Conservation (phyloP, 2,888 invertebrate species). For the Augochlorella aurata region DNA sequence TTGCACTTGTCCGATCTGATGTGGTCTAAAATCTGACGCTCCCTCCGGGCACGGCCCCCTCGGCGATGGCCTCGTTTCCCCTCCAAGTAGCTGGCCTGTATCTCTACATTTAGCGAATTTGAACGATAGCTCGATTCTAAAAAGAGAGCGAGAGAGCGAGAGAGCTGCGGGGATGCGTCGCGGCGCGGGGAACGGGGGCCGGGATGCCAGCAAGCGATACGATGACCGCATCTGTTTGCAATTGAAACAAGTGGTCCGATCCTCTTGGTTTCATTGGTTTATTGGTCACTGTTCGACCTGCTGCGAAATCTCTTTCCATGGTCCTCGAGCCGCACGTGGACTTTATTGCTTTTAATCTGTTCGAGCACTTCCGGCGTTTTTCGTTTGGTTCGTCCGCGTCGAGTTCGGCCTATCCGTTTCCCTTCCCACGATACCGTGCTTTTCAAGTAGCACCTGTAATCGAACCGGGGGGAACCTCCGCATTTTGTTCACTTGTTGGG, state of each 20-base stretch:
- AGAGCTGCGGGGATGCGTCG: background rate
- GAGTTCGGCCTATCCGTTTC: too few species aligned
- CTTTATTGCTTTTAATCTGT: conserved; percentile 32
- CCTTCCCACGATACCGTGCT: too few species aligned
- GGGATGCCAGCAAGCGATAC: conserved; percentile 52
- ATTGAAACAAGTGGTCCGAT: conserved; percentile 78
- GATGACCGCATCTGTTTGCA: conserved; percentile 79
- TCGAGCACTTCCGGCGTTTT: background rate
- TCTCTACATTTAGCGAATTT: conserved; percentile 74
- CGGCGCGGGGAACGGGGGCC: background rate
- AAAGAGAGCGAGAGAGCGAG: conserved; percentile 46
- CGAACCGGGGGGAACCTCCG: too few species aligned
- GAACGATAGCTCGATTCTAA: conserved; percentile 73
- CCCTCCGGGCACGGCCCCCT: conserved; percentile 68
- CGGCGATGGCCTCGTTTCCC: conserved; percentile 68
- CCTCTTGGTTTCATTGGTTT: conserved; percentile 70
- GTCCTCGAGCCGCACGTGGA: conserved; percentile 27
- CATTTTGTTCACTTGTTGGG: too few species aligned
- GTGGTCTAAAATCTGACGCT: conserved; percentile 77
- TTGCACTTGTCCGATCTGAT: conserved; percentile 76
- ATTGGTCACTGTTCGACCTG: conserved; percentile 55
- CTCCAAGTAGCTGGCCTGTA: conserved; percentile 69
- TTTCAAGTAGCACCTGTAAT: too few species aligned
- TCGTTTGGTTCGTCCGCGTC: too few species aligned
- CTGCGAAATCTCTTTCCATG: conserved; percentile 26